Evolutionary conservation across 1,140 invertebrate genomes (phyloP).

Genomic region (Gonioctena quinquepunctata): DNA sequence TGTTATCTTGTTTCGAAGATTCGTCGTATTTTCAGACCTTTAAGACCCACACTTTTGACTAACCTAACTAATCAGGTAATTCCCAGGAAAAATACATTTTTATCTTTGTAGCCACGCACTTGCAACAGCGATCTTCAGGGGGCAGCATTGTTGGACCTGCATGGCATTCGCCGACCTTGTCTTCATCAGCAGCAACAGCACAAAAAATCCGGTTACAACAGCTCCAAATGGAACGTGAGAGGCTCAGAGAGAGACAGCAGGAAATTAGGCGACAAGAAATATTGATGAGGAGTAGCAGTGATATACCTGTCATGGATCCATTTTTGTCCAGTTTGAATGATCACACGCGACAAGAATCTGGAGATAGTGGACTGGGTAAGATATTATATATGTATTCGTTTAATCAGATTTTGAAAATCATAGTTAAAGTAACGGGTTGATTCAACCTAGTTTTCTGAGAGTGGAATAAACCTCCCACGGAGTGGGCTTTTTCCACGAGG

Average conservation of each 20-base stretch:
- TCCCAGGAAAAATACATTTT: too few species aligned
- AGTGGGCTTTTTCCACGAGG: too few species aligned
- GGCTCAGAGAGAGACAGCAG: constrained; percentile 82
- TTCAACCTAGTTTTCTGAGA: too few species aligned
- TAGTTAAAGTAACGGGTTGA: too few species aligned
- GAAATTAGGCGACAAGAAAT: constrained; percentile 83
- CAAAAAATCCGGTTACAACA: constrained; percentile 81
- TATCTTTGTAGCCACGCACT: constrained; percentile 38
- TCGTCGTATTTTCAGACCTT: too few species aligned
- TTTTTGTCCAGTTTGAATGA: constrained; percentile 80
- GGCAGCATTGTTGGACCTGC: constrained; percentile 52
- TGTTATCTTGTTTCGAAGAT: too few species aligned
- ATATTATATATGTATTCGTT: too few species aligned
- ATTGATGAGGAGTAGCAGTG: constrained; percentile 67
- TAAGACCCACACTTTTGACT: too few species aligned
- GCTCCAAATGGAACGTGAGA: constrained; percentile 83
- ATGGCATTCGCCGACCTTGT: constrained; percentile 55
- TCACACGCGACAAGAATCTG: constrained; percentile 89
- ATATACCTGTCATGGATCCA: constrained; percentile 70
- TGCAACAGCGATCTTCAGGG: constrained; percentile 46
- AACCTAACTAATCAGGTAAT: too few species aligned
- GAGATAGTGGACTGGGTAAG: constrained; percentile 80
- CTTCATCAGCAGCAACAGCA: constrained; percentile 68
- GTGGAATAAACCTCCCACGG: too few species aligned
- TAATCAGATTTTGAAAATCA: too few species aligned